Conservation (phyloP, 2,113 vertebrate species). For the Ursus arctos region DNA sequence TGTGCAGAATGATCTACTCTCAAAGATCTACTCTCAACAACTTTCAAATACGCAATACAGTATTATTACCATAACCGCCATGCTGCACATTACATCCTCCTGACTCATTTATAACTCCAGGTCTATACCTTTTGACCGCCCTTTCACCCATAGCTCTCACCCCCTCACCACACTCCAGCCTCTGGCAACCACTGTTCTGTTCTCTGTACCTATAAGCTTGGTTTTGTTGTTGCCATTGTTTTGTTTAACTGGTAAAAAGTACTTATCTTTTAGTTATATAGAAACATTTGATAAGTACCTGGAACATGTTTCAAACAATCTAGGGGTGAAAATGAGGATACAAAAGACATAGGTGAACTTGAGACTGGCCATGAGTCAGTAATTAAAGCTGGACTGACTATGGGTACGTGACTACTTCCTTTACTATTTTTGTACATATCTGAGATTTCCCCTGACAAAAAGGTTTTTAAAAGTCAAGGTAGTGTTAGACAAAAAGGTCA, state of each 20-base stretch:
- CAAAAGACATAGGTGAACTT: neutral
- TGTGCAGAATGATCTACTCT: neutral
- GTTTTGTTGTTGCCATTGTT: neutral
- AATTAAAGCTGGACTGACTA: neutral
- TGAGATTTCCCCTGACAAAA: neutral
- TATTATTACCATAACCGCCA: too few species aligned
- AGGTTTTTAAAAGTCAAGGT: neutral
- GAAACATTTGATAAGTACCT: neutral
- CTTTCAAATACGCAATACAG: neutral
- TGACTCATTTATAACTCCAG: neutral
- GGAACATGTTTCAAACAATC: neutral
- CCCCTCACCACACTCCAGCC: neutral
- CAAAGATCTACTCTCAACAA: neutral
- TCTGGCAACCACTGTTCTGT: neutral
- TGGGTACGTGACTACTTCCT: neutral
- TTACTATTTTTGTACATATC: neutral
- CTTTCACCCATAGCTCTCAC: too few species aligned
- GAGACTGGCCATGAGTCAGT: too few species aligned
- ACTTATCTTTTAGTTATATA: neutral
- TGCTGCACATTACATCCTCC: too few species aligned
- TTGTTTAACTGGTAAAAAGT: too few species aligned
- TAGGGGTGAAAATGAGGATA: too few species aligned
- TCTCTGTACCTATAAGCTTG: neutral
- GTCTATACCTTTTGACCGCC: neutral
- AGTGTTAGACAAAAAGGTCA: neutral